These are phyloP conservation scores for Ranitomeya variabilis DNA, from an alignment of 2,113 vertebrate genomes.

Conservation along the genomic window DNA sequence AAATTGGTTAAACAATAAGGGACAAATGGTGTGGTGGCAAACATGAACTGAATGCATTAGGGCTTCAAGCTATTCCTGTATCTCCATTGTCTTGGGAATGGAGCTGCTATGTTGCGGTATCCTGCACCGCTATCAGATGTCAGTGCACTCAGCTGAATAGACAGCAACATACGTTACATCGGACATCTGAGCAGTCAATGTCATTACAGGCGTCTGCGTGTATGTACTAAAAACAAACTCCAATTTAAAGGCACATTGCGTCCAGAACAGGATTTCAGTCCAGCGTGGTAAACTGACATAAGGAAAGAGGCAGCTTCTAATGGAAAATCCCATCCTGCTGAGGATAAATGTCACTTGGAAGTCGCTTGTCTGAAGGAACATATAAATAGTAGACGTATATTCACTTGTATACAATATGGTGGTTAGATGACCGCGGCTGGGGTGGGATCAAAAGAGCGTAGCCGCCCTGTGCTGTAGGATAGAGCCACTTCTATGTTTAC, in stretches of 20 bases:
- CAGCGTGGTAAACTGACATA: neutral
- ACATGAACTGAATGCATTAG: slow-evolving; percentile 18
- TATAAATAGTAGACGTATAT: neutral
- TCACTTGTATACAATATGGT: neutral
- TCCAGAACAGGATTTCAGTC: too few species aligned
- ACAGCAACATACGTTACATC: slow-evolving; percentile 37
- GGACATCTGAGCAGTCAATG: slow-evolving; percentile 44
- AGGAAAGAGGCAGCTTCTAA: neutral
- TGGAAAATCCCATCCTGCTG: neutral
- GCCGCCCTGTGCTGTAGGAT: too few species aligned
- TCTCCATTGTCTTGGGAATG: slow-evolving; percentile 9
- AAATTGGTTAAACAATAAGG: neutral
- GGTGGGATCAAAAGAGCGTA: too few species aligned
- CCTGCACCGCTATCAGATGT: slow-evolving; percentile 45
- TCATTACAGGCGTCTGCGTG: slow-evolving; percentile 46
- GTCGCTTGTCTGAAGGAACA: neutral
- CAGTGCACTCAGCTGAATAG: slow-evolving; percentile 44
- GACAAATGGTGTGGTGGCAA: slow-evolving; percentile 1
- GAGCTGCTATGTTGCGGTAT: slow-evolving; percentile 27
- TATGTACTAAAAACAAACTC: slow-evolving; percentile 15
- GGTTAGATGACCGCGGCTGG: neutral
- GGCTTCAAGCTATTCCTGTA: slow-evolving; percentile 22
- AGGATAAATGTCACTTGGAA: neutral
- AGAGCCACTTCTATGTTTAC: too few species aligned
- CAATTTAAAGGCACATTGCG: slow-evolving; percentile 25